Base-by-base conservation (phyloP, 2,888 invertebrate genomes). In the Cosmorhoe ocellata region DNA sequence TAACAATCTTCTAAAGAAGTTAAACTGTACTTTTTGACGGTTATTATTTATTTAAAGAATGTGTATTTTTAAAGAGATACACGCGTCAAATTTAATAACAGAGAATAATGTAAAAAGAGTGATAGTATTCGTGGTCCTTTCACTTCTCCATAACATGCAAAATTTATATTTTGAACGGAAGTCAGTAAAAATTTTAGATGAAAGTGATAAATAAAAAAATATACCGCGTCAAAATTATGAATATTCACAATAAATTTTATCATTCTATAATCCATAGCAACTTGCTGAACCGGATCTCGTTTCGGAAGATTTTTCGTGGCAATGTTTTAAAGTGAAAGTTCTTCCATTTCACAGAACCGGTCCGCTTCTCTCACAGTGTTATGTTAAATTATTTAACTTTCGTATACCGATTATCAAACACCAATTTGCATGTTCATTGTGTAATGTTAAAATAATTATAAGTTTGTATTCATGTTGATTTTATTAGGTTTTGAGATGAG, bases 341-440 rank as follows among this genome's bases (percentile, higher is more conserved):
- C n/a, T n/a, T n/a, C 61, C 74, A 77, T 74, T 78, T 81, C 74
- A 73, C 66, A 58, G 40, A 81, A 84, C 83, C 80, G 64, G 82
- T 76, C 56, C 58, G 53, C 61, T 64, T 76, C 76, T 82, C 79
- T 76, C 81, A 76, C 79, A 61, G 54, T 70, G 68, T 79, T 79
- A 77, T 74, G 74, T 58, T 71, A 70, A 70, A 76, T 88, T 84
- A 86, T 83, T 80, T 74, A 89, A 88, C 84, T 80, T 61, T 59
- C 48, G 47, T 49, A 51, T 51, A 42, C 24, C 48, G 53, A 41
- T 58, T 59, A 57, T 59, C 41, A 50, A 58, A 62, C 47, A 44
- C 44, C 32, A 13, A 43, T 52, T 57, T 51, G 49, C 38, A 53
- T 57, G 51, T 34, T 37, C 36, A 27, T 48, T 45, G 26, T 41